Percentiles rank a stretch among this genome's conserved stretches.
Evolutionary conservation across 1,140 invertebrate species (phyloP).

Genomic region (Drosophila sulfurigaster): DNA sequence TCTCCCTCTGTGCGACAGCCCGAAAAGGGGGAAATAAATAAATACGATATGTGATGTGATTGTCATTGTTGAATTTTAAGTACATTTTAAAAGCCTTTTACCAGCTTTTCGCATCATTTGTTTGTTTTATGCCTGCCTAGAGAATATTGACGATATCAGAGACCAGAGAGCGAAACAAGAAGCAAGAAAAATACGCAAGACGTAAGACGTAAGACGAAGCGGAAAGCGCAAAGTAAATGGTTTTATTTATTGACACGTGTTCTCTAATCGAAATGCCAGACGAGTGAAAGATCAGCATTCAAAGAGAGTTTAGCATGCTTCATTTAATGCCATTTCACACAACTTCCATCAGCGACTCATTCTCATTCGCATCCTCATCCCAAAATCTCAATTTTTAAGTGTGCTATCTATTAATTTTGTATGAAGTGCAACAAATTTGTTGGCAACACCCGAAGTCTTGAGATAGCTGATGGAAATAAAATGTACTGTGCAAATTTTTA

Average conservation of each 20-base stretch:
- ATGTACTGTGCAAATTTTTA: neutral
- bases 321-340: conserved; percentile 69
- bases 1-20: conserved; percentile 3
- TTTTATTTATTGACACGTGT: conserved; percentile 84
- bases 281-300: conserved; percentile 15
- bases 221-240: conserved; percentile 64
- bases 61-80: conserved; percentile 79
- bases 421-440: conserved; percentile 9
- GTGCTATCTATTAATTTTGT: conserved; percentile 2
- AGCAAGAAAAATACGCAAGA: neutral
- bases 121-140: conserved; percentile 64
- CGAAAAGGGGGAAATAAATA: conserved; percentile 43
- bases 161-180: neutral
- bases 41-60: conserved; percentile 62
- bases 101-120: conserved; percentile 82
- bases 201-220: conserved; percentile 8
- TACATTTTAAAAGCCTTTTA: conserved; percentile 81
- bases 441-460: neutral
- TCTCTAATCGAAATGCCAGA: conserved; percentile 44
- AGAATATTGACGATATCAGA: conserved; percentile 51
- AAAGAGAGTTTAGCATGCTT: conserved; percentile 64
- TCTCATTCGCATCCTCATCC: neutral
- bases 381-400: neutral
- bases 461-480: conserved; percentile 4
- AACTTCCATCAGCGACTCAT: conserved; percentile 7